phyloP scores from a whole-genome alignment of 92 coral and sea anemone species.

The Porites lobata region DNA sequence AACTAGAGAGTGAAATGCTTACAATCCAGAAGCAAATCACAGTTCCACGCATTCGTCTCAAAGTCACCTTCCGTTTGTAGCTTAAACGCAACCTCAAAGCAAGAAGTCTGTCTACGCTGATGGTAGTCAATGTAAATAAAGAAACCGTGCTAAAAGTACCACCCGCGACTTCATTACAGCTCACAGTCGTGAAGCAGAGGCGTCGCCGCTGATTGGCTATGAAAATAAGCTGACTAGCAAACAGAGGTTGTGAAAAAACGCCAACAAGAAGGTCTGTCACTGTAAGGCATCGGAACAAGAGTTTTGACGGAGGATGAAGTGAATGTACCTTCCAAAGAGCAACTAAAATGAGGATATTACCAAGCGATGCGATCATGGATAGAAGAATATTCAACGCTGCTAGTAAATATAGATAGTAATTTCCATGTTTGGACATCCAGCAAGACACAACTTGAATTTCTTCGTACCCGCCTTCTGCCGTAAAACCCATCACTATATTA shows the following conservation, averaged over 20 bases:
- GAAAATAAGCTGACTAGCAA: neutral
- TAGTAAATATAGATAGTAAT: neutral
- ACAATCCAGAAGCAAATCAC: neutral
- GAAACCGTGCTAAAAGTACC: neutral
- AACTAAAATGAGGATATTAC: constrained; percentile 14
- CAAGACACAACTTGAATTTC: neutral
- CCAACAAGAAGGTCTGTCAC: constrained; percentile 11
- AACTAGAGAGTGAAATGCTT: neutral
- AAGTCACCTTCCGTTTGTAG: neutral
- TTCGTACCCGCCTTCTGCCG: neutral
- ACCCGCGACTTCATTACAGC: neutral
- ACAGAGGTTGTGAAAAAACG: neutral
- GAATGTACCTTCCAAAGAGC: constrained; percentile 4
- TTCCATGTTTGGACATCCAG: neutral
- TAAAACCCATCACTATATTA: too few relatives aligned
- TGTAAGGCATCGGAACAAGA: constrained; percentile 20
- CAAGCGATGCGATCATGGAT: constrained; percentile 9
- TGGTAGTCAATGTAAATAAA: neutral
- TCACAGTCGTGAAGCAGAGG: neutral
- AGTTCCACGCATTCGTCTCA: neutral
- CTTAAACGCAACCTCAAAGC: neutral
- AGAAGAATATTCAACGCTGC: neutral
- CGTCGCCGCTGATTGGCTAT: neutral
- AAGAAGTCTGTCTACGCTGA: neutral
- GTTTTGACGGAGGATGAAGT: constrained; percentile 13